Base-by-base conservation (phyloP, 2,797 vertebrate genomes). In the Aulostomus chinensis region DNA sequence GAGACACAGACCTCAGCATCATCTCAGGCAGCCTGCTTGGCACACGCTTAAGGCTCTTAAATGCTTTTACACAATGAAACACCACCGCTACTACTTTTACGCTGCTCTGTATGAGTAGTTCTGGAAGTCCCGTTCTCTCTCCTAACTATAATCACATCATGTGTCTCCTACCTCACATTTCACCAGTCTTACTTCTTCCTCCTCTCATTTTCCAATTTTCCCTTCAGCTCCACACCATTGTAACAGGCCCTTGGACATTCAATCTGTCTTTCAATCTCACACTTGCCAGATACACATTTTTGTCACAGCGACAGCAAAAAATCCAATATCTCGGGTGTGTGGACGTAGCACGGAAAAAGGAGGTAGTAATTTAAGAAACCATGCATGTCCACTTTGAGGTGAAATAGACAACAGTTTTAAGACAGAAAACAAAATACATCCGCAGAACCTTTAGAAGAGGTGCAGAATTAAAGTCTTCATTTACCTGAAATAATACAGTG, bases 261-360 rank as follows among this genome's bases (percentile, higher is more conserved):
- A 31, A 17, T 49, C 22, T 21, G 6, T 18, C 14, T 40, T 51
- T 41, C 24, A 41, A 5, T 43, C 38, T 49, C 33, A 42, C 53
- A 14, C 33, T 28, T 34, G 7, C 37, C 36, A 22, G 3, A n/a
- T 18, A 32, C 10, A 14, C 17, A 10, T 9, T 3, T 21, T 6
- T 25, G 67, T 63, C 28, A 58, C 28, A 3, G 54, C 49, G 66
- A 71, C 45, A 22, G 6, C 36, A 32, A 20, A 37, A 31, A 21
- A 9, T 34, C 15, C 5, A 26, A 38, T 48, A n/a, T n/a, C n/a
- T n/a, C n/a, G n/a, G n/a, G n/a, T n/a, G n/a, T n/a, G n/a, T n/a
- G n/a, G n/a, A n/a, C n/a, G n/a, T n/a, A n/a, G n/a, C n/a, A n/a
- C n/a, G n/a, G n/a, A n/a, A n/a, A n/a, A n/a, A n/a, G n/a, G n/a